Percentiles rank a stretch among this genome's conserved stretches.
These are phyloP conservation scores for Egretta garzetta DNA, from an alignment of 2,113 vertebrate species.

Conservation along the genomic window DNA sequence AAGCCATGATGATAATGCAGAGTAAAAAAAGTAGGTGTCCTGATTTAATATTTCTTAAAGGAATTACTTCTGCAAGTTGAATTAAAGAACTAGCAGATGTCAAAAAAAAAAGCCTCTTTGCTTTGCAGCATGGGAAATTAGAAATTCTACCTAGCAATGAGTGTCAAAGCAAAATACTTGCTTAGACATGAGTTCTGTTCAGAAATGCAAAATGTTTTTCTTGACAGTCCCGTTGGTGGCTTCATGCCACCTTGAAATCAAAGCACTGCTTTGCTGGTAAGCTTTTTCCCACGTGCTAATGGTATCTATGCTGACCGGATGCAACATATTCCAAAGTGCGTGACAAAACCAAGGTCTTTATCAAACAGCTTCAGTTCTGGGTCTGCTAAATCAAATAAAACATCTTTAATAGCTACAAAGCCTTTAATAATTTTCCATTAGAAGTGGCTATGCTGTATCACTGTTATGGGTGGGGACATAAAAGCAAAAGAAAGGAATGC, in stretches of 20 bases:
- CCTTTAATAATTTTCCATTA: not conserved
- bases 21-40: not conserved
- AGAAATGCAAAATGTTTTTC: not conserved
- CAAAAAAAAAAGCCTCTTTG: not conserved
- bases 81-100: not conserved
- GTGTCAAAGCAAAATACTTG: not conserved
- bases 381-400: not conserved
- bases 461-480: not conserved
- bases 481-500: not conserved
- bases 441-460: not conserved
- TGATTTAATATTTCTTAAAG: not conserved
- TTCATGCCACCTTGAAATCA: not conserved
- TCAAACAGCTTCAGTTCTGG: not conserved
- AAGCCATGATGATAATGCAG: not conserved
- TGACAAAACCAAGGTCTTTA: not conserved
- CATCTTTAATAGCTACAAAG: not conserved
- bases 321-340: not conserved
- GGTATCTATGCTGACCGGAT: not conserved
- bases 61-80: not conserved
- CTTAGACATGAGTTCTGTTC: not conserved
- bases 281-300: not conserved
- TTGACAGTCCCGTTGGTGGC: not conserved
- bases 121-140: not conserved
- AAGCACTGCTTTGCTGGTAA: not conserved
- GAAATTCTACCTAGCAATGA: not conserved